Base-by-base conservation (phyloP, 2,113 vertebrate genomes). In the Garra rufa region DNA sequence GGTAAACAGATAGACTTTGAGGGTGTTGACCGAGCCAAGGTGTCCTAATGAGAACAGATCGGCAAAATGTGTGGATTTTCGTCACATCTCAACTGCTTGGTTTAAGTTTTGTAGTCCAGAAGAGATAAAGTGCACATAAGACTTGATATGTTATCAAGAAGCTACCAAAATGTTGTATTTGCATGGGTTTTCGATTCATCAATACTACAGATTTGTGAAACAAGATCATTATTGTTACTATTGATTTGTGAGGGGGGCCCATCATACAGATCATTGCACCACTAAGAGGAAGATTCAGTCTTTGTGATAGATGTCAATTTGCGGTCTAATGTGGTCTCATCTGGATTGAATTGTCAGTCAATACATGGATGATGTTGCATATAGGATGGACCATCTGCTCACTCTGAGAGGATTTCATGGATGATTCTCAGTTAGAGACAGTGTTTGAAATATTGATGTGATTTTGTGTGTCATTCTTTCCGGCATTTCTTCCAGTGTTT, bases 1-100 rank as follows among this genome's bases (percentile, higher is more conserved):
- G 65, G 80, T 80, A 88, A 88, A 88, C 74, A 52, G 81, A 88
- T 65, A 88, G 76, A 77, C 38, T 74, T 70, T 71, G 48, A 84
- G 59, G 48, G 50, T n/a, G 80, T 67, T 41, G 67, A 67, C 67
- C 82, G 48, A 57, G 80, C 80, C 74, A 85, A 61, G 63, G 65
- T 85, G 83, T 71, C 65, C n/a, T 70, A 80, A 77, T 24, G 34
- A 48, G 74, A 78, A 85, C 44, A 67, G 55, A 73, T 38, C 4
- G 55, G 76, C 15, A 14, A 57, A 55, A 65, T 50, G 41, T 76
- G 67, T 71, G 24, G 55, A 77, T 65, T 84, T 75, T 38, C 3
- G 14, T 82, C 52, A 55, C 21, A 28, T 76, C 21, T 81, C 50
- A 70, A 76, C 85, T 75, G 69, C 21, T 67, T n/a, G 21, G 11